Conservation (phyloP, 2,113 vertebrate species). For the Rhynchomys soricoides region DNA sequence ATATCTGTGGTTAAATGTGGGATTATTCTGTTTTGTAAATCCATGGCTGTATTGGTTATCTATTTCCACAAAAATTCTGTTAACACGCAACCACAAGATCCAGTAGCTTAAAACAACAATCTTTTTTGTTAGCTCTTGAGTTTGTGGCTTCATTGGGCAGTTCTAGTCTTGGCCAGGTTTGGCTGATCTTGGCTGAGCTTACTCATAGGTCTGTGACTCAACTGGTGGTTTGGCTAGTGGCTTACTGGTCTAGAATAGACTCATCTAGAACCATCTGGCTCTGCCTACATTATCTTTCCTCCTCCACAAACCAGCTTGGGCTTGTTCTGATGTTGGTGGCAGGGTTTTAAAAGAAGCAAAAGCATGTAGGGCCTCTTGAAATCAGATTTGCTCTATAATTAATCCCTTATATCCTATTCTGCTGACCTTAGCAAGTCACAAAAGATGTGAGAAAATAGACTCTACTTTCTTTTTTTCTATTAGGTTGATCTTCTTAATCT, state of each 20-base stretch:
- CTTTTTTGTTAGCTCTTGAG: constrained; percentile 66
- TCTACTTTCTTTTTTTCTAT: not conserved
- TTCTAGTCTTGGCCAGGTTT: constrained; percentile 47
- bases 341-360: constrained; percentile 24
- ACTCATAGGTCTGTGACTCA: constrained; percentile 45
- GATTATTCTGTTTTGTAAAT: constrained; percentile 59
- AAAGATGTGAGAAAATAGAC: not conserved
- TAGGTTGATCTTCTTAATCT: no score
- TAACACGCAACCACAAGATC: constrained; percentile 68
- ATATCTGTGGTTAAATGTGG: constrained; percentile 55
- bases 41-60: constrained; percentile 57
- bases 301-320: not conserved
- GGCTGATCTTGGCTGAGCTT: constrained; percentile 59
- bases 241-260: constrained; percentile 35
- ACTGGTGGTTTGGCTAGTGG: constrained; percentile 52
- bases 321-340: not conserved
- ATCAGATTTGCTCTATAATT: not conserved
- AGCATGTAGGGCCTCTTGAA: not conserved
- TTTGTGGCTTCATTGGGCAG: constrained; percentile 60
- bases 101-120: constrained; percentile 69
- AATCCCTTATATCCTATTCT: not conserved
- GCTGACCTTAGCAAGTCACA: not conserved
- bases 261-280: constrained; percentile 56
- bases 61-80: constrained; percentile 72
- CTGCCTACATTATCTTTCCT: not conserved